Evolutionary conservation across 2,888 invertebrate species (phyloP).

Genomic region (Rotaria macrura): DNA sequence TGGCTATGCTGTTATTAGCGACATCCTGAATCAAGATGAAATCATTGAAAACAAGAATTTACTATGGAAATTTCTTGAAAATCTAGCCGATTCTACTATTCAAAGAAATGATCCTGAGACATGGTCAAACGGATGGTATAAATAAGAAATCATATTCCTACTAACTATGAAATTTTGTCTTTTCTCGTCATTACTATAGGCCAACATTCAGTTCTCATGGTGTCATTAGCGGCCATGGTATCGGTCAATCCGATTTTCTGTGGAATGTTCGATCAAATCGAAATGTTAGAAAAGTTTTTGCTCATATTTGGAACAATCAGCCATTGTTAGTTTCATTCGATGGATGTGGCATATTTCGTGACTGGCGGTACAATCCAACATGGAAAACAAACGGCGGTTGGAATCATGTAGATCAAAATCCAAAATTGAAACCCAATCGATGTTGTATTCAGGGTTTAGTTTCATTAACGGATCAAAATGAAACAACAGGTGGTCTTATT

Average conservation of each 20-base stretch:
- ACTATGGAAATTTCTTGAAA: not conserved
- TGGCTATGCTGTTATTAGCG: not conserved
- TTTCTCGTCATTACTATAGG: too few species aligned
- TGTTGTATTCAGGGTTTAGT: not conserved
- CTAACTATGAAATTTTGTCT: too few species aligned
- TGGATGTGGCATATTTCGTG: not conserved
- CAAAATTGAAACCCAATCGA: not conserved
- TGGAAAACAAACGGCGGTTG: not conserved
- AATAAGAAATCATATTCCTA: too few species aligned
- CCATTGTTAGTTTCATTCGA: not conserved
- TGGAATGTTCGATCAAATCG: not conserved
- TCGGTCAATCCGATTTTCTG: not conserved
- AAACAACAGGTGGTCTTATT: not conserved
- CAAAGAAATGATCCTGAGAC: not conserved
- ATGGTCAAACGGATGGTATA: not conserved
- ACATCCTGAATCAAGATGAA: not conserved
- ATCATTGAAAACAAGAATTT: not conserved
- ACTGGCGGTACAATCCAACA: not conserved
- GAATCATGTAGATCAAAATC: not conserved
- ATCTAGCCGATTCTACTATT: not conserved
- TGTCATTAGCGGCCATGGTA: not conserved
- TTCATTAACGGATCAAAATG: not conserved
- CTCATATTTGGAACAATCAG: not conserved
- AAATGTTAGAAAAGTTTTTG: not conserved
- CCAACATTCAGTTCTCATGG: not conserved